Evolutionary conservation across 2,113 vertebrate genomes (phyloP), one percentile per base, ranked within the genome.

Genomic region (Lepisosteus oculatus): DNA sequence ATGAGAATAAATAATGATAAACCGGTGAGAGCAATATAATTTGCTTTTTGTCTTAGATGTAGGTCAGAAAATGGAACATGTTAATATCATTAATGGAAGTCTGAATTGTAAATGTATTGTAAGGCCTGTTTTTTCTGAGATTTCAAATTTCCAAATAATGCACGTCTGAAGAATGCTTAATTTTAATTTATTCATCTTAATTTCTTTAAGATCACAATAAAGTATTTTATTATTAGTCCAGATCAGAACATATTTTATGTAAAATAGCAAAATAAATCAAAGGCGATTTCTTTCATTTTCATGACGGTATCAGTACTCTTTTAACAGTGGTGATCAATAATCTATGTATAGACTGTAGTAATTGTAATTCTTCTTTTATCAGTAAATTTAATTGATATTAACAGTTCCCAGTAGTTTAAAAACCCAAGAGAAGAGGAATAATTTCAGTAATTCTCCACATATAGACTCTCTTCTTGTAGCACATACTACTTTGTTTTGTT

Each of bases 291-390:
- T 67, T 74, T 84, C 74, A 61, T 62, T 72, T 63, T 72, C 61
- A 9, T 76, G 74, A 72, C 74, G 81, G 43, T 75, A 72, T 71
- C 78, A 69, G 43, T 76, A 76, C 70, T 83, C 79, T 83, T 86
- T 81, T 63, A 29, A 29, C 29, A 29, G 47, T 61, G 56, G 14
- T 61, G 43, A 3, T 9, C 64, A 76, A 69, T 69, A 76, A 83
- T 70, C 76, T 9, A 51, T 2, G 47, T 51, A 76, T 72, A 75
- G 74, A 71, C 42, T 12, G 75, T 11, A 57, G 69, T n/a, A 67
- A 51, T 61, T 57, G 29, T 61, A 3, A 47, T 43, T 61, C 42
- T 14, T 61, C 8, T 44, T 61, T 17, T 17, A 44, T 71, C 43
- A 69, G 68, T 59, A 42, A 57, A 43, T 59, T 61, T 55, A 13